phyloP scores from a whole-genome alignment of 1,140 invertebrate species.

The Drosophila pruinosa region DNA sequence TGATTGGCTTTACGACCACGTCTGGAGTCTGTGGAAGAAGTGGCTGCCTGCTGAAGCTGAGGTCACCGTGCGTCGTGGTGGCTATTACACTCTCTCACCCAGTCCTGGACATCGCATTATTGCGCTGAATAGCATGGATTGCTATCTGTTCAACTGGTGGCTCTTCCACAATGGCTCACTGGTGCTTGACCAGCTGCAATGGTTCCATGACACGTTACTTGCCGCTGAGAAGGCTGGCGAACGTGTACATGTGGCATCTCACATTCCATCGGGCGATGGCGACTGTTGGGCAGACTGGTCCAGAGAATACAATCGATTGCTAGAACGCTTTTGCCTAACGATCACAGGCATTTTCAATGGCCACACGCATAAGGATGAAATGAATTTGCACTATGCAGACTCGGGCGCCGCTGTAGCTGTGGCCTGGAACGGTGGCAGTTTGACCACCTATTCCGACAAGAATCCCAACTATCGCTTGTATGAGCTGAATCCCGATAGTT shows the following conservation, averaged over 20 bases:
- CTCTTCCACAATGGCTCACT: constrained; percentile 72
- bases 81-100: constrained; percentile 88
- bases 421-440: constrained; percentile 91
- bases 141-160: constrained; percentile 89
- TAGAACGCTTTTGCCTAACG: constrained; percentile 83
- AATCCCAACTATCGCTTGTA: constrained; percentile 93
- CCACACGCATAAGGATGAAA: constrained; percentile 90
- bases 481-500: constrained; percentile 85
- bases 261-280: constrained; percentile 89
- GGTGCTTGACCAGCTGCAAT: constrained; percentile 86
- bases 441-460: constrained; percentile 86
- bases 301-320: constrained; percentile 85
- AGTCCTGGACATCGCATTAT: constrained; percentile 88
- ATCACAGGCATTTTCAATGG: constrained; percentile 91
- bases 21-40: constrained; percentile 86
- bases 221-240: constrained; percentile 88
- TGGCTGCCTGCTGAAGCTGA: constrained; percentile 87
- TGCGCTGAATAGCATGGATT: constrained; percentile 89
- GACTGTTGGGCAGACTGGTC: constrained; percentile 88
- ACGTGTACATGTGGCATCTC: constrained; percentile 91
- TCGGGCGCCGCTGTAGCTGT: constrained; percentile 84
- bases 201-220: constrained; percentile 89
- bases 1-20: constrained; percentile 87
- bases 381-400: constrained; percentile 86
- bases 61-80: constrained; percentile 85